phyloP scores from a whole-genome alignment of 2,113 vertebrate species.

The Columbina picui region DNA sequence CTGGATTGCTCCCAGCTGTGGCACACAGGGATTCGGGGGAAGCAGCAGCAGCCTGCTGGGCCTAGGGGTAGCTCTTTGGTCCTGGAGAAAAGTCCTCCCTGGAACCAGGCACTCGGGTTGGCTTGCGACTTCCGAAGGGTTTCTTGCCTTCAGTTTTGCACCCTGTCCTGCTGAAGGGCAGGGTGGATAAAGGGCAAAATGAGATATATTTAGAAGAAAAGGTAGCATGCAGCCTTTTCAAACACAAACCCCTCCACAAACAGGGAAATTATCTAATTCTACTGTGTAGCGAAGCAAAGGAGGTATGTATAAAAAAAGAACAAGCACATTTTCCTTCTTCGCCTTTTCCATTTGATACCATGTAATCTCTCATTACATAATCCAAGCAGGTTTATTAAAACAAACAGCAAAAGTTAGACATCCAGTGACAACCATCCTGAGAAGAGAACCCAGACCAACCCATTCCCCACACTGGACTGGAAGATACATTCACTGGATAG shows the following conservation, averaged over 20 bases:
- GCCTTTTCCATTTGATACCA: neutral
- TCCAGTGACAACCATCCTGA: neutral
- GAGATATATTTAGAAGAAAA: neutral
- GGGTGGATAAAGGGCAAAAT: neutral
- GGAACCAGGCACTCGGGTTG: neutral
- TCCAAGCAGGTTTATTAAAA: conserved; percentile 20
- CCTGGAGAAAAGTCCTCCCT: neutral
- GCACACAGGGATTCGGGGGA: rapidly evolving
- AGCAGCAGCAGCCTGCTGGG: neutral
- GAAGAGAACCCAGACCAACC: neutral
- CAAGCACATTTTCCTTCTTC: neutral
- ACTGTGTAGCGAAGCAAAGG: rapidly evolving
- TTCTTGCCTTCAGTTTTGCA: neutral
- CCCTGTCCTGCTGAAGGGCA: neutral
- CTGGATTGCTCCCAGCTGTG: neutral
- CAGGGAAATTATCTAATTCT: neutral
- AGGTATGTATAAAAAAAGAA: neutral
- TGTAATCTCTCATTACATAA: neutral
- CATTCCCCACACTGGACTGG: neutral
- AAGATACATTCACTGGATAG: neutral
- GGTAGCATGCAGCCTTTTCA: neutral
- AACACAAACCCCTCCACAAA: neutral
- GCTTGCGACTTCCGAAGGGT: neutral
- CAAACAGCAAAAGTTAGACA: neutral
- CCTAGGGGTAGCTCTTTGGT: neutral